Evolutionary conservation across 2,888 invertebrate species (phyloP), one percentile per base, ranked within the genome.

Genomic region (Mamestra brassicae): DNA sequence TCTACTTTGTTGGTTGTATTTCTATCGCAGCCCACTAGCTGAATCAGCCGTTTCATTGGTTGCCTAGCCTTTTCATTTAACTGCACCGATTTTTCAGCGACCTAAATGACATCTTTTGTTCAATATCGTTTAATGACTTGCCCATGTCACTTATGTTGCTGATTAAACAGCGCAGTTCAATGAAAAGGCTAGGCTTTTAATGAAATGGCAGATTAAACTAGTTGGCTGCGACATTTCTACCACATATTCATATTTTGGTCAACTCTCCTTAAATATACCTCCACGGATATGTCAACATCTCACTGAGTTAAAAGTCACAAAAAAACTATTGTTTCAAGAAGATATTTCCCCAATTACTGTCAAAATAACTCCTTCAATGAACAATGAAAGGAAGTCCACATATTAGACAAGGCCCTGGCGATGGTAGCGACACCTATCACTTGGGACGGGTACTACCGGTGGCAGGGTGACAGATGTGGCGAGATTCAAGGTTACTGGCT

Each of bases 321-420:
- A 61, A 42, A 71, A 34, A 1, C 68, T 17, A 81, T 78, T 82
- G 82, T 78, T 76, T 55, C 2, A 38, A 70, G 10, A 3, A 58
- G 38, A 65, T 10, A 67, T 63, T 64, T 72, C n/a, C 81, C 63
- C 55, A 61, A 84, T 82, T 72, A 75, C 45, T 57, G 60, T 70
- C 66, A 64, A 72, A 72, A 64, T 77, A 73, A 61, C 61, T 38
- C 64, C 45, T 52, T 36, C 15, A 34, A 45, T 11, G n/a, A 67
- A 82, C 82, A 82, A 82, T 76, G 76, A 26, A 17, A 84, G 82
- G 82, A 84, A 81, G 65, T 50, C 3, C 11, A n/a, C 13, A 38
- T 38, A 26, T 83, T 70, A 75, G 71, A 66, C 60, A 72, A 52
- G 76, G 62, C 85, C 84, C 42, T 81, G 70, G 54, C 34, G 67